These are phyloP conservation scores for Eulithis prunata DNA, from an alignment of 2,888 invertebrate genomes.

Conservation along the genomic window DNA sequence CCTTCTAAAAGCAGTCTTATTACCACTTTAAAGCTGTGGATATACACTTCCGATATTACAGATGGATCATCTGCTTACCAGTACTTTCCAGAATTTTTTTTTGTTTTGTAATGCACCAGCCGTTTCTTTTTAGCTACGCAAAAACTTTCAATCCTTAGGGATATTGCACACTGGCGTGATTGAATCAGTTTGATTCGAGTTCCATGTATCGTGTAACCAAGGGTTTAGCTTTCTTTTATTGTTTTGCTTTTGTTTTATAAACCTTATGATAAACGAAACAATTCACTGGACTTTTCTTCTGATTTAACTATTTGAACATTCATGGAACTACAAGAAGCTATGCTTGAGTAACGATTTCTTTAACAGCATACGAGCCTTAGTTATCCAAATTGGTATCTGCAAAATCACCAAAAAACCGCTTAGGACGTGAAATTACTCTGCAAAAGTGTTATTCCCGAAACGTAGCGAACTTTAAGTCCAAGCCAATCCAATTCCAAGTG, in stretches of 20 bases:
- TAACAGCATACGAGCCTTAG: too few relatives aligned
- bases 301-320: too few relatives aligned
- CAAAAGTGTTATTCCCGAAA: conserved; percentile 27
- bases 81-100: too few relatives aligned
- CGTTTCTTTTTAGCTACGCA: conserved; percentile 33
- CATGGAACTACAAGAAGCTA: too few relatives aligned
- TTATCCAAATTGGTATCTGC: too few relatives aligned
- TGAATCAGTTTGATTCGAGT: conserved; percentile 57
- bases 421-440: not conserved
- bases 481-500: conserved; percentile 31
- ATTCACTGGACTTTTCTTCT: not conserved
- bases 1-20: too few relatives aligned
- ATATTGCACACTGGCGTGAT: conserved; percentile 51
- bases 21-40: too few relatives aligned
- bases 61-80: too few relatives aligned
- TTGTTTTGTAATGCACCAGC: conserved; percentile 30
- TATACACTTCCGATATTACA: too few relatives aligned
- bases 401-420: not conserved
- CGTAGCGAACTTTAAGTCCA: conserved; percentile 18
- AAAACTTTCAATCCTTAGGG: conserved; percentile 58
- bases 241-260: conserved; percentile 33
- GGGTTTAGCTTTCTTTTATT: conserved; percentile 42
- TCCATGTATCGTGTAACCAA: conserved; percentile 39
- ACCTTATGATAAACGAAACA: not conserved
- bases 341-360: too few relatives aligned